phyloP scores from a whole-genome alignment of 2,888 invertebrate species.

The Calameuta filiformis region DNA sequence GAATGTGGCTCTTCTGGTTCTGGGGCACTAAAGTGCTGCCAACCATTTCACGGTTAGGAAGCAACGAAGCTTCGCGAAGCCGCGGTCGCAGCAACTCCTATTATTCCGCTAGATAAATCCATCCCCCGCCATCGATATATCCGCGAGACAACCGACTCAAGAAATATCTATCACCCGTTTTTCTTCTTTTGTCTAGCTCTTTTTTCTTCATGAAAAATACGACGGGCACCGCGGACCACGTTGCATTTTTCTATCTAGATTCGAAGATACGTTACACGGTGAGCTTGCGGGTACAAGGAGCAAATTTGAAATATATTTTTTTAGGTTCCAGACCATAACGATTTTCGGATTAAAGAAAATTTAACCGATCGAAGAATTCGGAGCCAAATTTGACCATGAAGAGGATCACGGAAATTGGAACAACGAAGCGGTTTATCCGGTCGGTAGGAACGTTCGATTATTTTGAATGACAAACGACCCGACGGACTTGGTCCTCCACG shows the following conservation, averaged over 20 bases:
- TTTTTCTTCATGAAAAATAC: not conserved
- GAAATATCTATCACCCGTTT: slow-evolving; percentile 1
- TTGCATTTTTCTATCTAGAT: not conserved
- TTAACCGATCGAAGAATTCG: not conserved
- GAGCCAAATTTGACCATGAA: not conserved
- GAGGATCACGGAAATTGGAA: slow-evolving; percentile 46
- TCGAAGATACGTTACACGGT: not conserved
- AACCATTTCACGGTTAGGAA: slow-evolving; percentile 3
- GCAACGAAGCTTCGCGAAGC: slow-evolving; percentile 6
- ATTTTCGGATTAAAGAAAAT: not conserved
- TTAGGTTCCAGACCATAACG: not conserved
- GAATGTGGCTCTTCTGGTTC: not conserved
- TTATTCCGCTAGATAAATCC: slow-evolving; percentile 11
- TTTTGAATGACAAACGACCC: slow-evolving; percentile 49
- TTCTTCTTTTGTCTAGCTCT: not conserved
- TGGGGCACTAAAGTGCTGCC: slow-evolving; percentile 4
- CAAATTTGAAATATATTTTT: not conserved
- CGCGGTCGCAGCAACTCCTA: slow-evolving; percentile 1
- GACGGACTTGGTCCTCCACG: not conserved
- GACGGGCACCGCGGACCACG: not conserved
- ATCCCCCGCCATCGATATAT: not conserved
- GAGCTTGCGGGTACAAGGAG: not conserved
- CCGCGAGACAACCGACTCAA: not conserved
- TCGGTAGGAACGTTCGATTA: slow-evolving; percentile 39
- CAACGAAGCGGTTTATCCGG: slow-evolving; percentile 47